Evolutionary conservation across 2,113 vertebrate species (phyloP), one percentile per base, ranked within the genome.

Genomic region (Phyllostomus hastatus): DNA sequence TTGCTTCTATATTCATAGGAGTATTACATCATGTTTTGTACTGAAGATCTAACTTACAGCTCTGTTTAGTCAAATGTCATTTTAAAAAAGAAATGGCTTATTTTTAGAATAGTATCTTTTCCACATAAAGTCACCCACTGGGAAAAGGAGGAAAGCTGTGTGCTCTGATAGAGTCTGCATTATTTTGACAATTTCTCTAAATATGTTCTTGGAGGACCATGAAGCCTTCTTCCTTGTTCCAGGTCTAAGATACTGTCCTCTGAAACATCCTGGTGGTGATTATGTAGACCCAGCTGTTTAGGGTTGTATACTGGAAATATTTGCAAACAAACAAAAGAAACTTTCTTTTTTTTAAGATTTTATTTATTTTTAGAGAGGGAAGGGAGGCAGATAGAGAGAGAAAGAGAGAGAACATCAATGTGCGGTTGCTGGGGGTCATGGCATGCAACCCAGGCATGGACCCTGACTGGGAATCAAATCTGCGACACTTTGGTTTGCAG

Each of bases 231-330:
- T 69, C 78, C 35, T 72, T 78, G 12, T 70, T 41, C 48, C 10
- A 20, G 20, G 19, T 67, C 52, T 79, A 84, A 73, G 54, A 57
- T 16, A 24, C 50, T 75, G 4, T 64, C 28, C 70, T 96, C 50
- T 28, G 31, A 69, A 95, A 94, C 0, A 3, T 86, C 48, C 19
- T 69, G 16, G 43, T 69, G 35, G 66, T 92, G 59, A 84, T 76
- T 67, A 43, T 61, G 61, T 8, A 88, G 33, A 19, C 33, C 46
- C 76, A 91, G 67, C 52, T 82, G 43, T 92, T 81, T 76, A 67
- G 31, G 22, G 26, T 15, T 19, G 31, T 28, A 96, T 91, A 82
- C 95, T 95, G 86, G 86, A 96, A 95, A 78, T 14, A 2, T 93
- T 82, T 96, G 41, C 90, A 83, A 95, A 97, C 90, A 54, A 54